phyloP scores from a whole-genome alignment of 2,888 invertebrate genomes.

The Lordiphosa andalusiaca region DNA sequence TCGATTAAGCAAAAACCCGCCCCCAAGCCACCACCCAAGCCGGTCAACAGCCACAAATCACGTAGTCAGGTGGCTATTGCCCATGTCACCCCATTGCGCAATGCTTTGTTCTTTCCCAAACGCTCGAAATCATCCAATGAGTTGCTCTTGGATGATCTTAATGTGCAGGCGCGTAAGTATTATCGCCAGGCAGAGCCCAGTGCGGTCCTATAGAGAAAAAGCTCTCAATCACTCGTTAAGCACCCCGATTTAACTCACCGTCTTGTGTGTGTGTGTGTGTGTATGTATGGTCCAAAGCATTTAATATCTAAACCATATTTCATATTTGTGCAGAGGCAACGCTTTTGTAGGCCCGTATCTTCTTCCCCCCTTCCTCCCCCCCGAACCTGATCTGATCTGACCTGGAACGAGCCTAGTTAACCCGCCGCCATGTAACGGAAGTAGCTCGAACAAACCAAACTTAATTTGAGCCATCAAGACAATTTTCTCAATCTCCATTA shows the following conservation, averaged over 20 bases:
- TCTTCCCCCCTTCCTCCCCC: constrained; percentile 5
- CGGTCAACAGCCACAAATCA: constrained; percentile 21
- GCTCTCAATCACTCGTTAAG: constrained; percentile 6
- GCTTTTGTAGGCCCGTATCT: constrained; percentile 48
- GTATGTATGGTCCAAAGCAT: too few relatives aligned
- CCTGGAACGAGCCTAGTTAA: constrained; percentile 39
- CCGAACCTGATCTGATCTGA: constrained; percentile 21
- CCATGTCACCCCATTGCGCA: constrained; percentile 55
- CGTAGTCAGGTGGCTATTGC: constrained; percentile 51
- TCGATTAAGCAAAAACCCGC: constrained; percentile 64
- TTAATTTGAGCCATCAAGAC: too few relatives aligned
- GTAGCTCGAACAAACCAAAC: constrained; percentile 3
- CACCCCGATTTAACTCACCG: constrained; percentile 28
- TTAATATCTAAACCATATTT: too few relatives aligned
- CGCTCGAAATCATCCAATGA: constrained; percentile 77
- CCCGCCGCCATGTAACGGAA: constrained; percentile 52
- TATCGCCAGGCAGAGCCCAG: constrained; percentile 60
- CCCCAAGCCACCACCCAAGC: constrained; percentile 59
- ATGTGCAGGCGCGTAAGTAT: constrained; percentile 76
- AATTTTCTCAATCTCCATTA: neutral
- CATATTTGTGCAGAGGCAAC: constrained; percentile 50
- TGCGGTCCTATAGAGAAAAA: constrained; percentile 51
- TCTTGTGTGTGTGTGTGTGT: neutral
- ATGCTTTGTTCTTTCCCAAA: constrained; percentile 68
- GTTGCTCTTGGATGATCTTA: constrained; percentile 74